Conservation (phyloP, 2,113 vertebrate genomes). For the Salvelinus fontinalis region DNA sequence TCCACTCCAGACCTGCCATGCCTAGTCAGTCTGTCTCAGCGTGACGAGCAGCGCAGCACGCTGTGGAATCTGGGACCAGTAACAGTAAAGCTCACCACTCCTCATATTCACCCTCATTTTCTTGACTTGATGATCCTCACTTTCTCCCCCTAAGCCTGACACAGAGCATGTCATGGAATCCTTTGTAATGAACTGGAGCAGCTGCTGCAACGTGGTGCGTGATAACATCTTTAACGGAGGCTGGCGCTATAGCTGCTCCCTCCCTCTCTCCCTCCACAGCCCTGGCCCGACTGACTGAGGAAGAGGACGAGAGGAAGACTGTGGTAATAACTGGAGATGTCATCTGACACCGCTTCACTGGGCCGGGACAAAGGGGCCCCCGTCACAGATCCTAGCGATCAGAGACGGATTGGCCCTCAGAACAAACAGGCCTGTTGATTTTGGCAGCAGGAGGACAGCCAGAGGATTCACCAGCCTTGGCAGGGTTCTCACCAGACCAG, state of each 20-base stretch:
- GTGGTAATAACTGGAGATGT: slow-evolving; percentile 48
- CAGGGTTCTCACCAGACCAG: slow-evolving; percentile 16
- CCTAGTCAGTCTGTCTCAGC: slow-evolving; percentile 8
- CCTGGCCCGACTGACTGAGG: slow-evolving; percentile 13
- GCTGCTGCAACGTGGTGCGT: slow-evolving; percentile 42
- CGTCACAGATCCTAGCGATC: slow-evolving; percentile 44
- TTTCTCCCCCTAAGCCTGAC: background rate
- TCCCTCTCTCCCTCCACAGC: slow-evolving; percentile 1
- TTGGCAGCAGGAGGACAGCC: slow-evolving; percentile 43
- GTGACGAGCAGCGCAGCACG: background rate
- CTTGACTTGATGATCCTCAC: slow-evolving; percentile 18
- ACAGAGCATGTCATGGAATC: slow-evolving; percentile 18
- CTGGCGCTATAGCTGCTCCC: slow-evolving; percentile 12
- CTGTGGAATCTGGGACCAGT: slow-evolving; percentile 25
- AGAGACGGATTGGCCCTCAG: slow-evolving; percentile 43
- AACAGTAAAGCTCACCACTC: slow-evolving; percentile 22
- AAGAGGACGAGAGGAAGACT: slow-evolving; percentile 37
- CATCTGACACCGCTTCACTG: slow-evolving; percentile 55
- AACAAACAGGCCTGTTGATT: slow-evolving; percentile 51
- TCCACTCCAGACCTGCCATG: slow-evolving; percentile 34
- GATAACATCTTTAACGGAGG: slow-evolving; percentile 40
- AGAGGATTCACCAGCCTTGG: slow-evolving; percentile 29
- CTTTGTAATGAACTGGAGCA: slow-evolving; percentile 51
- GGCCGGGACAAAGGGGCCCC: slow-evolving; percentile 44
- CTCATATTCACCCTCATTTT: slow-evolving; percentile 27